These are phyloP conservation scores for Ammodytes dubius DNA, from an alignment of 2,113 vertebrate species.

Conservation along the genomic window DNA sequence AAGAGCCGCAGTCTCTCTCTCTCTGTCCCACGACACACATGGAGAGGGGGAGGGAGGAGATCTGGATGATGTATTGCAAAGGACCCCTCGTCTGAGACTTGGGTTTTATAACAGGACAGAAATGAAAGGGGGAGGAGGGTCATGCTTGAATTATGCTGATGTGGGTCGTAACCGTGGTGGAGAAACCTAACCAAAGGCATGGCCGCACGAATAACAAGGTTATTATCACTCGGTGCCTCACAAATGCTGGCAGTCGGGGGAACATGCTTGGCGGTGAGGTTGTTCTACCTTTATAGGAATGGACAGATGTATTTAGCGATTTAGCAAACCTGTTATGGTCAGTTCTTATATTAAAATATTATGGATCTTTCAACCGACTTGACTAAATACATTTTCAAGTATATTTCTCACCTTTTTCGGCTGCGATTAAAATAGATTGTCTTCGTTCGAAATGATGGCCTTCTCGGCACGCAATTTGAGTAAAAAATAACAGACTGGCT, in stretches of 20 bases:
- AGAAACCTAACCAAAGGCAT: constrained; percentile 60
- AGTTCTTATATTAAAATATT: neutral
- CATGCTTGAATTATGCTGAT: constrained; percentile 87
- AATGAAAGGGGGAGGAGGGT: constrained; percentile 79
- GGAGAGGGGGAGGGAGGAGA: constrained; percentile 48
- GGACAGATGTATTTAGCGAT: constrained; percentile 7
- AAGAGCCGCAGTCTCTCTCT: constrained; percentile 41
- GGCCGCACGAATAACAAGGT: constrained; percentile 67
- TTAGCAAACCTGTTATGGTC: neutral
- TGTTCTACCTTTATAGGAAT: neutral
- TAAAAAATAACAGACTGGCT: neutral
- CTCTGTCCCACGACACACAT: constrained; percentile 45
- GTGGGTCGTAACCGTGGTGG: constrained; percentile 63
- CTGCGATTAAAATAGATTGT: neutral
- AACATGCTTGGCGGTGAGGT: constrained; percentile 27
- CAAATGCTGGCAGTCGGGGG: constrained; percentile 53
- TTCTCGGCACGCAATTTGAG: neutral
- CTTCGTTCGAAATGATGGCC: neutral
- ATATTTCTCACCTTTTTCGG: neutral
- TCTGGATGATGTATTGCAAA: constrained; percentile 84
- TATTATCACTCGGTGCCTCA: constrained; percentile 63
- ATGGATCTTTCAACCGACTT: neutral
- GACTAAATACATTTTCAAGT: neutral
- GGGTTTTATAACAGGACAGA: constrained; percentile 74
- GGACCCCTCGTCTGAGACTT: constrained; percentile 68